Percentiles rank a stretch among this genome's conserved stretches.
phyloP scores from a whole-genome alignment of 2,113 vertebrate species.

The Leptobrachium leishanense region DNA sequence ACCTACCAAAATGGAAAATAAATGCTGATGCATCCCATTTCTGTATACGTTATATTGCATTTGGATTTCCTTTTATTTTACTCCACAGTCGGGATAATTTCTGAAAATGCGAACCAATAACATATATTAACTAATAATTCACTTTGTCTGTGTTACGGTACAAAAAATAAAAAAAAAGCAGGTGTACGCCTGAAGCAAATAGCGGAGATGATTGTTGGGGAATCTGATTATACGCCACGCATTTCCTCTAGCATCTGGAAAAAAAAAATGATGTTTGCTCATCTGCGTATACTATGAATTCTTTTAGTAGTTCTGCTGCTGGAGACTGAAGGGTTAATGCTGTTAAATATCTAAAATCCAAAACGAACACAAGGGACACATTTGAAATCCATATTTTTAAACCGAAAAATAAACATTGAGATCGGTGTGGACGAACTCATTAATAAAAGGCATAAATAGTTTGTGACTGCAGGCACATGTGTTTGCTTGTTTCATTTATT shows the following conservation, averaged over 20 bases:
- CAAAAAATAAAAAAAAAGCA: slow-evolving; percentile 30
- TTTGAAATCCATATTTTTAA: too few species aligned
- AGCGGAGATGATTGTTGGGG: slow-evolving; percentile 32
- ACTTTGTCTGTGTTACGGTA: slow-evolving; percentile 12
- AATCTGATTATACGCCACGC: slow-evolving; percentile 40
- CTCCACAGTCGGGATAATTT: slow-evolving; percentile 24
- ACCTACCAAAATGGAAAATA: slow-evolving; percentile 17
- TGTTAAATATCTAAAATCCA: too few species aligned
- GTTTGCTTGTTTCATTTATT: too few species aligned
- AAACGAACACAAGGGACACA: too few species aligned
- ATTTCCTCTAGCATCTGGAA: slow-evolving; percentile 27
- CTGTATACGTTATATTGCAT: slow-evolving; percentile 18
- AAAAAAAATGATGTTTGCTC: slow-evolving; percentile 1
- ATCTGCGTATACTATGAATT: slow-evolving; percentile 17
- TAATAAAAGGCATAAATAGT: too few species aligned
- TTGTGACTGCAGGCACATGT: too few species aligned
- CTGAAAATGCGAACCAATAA: slow-evolving; percentile 35
- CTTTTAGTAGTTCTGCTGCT: too few species aligned
- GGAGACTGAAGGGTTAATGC: too few species aligned
- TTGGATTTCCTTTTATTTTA: slow-evolving; percentile 28
- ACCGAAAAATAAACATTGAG: too few species aligned
- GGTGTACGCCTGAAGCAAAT: slow-evolving; percentile 43
- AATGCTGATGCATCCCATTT: slow-evolving; percentile 24
- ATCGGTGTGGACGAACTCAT: too few species aligned
- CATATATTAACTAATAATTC: slow-evolving; percentile 49